These are phyloP conservation scores for Chrysomallon squamiferum DNA, from an alignment of 1,140 invertebrate genomes.

Conservation along the genomic window DNA sequence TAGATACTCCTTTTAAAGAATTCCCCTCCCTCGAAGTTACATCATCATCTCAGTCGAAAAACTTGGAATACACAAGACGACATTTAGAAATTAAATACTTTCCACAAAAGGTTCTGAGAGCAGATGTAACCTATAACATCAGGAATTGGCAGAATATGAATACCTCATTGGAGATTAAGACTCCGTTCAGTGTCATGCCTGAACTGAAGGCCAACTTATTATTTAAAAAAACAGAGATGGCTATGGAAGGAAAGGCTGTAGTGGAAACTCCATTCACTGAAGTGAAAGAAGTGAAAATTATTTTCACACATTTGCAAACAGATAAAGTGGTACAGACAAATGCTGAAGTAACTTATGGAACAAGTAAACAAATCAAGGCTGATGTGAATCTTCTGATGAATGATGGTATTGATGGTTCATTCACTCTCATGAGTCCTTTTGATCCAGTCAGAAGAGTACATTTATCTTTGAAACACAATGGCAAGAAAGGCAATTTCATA, in stretches of 20 bases:
- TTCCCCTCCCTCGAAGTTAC: neutral
- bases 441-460: neutral
- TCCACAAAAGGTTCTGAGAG: neutral
- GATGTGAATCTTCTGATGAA: neutral
- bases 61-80: neutral
- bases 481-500: neutral
- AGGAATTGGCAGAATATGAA: neutral
- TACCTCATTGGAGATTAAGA: neutral
- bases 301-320: constrained; percentile 10
- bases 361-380: constrained; percentile 2
- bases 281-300: neutral
- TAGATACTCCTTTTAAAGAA: neutral
- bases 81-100: constrained; percentile 1
- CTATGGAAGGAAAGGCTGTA: neutral
- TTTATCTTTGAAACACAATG: constrained; percentile 13
- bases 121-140: neutral
- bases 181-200: neutral
- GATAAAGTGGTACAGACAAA: constrained; percentile 4
- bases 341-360: constrained; percentile 6
- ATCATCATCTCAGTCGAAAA: neutral
- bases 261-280: constrained; percentile 1
- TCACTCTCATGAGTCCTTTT: constrained; percentile 9
- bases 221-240: neutral
- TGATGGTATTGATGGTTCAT: neutral
- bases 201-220: neutral